These are phyloP conservation scores for Polyommatus iphigenia DNA, from an alignment of 2,888 invertebrate genomes.

Conservation along the genomic window DNA sequence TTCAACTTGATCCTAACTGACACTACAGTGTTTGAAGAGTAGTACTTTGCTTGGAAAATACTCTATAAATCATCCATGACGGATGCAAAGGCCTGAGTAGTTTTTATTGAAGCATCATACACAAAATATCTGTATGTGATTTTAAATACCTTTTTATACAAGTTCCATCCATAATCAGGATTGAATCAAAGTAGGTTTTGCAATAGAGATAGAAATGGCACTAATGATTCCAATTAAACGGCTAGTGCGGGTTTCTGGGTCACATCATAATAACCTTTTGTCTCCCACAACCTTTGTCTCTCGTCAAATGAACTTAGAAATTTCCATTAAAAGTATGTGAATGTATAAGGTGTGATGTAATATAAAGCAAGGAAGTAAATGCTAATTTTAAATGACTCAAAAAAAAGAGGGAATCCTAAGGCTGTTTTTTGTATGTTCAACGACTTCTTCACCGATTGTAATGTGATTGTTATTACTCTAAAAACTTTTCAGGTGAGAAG, in stretches of 20 bases:
- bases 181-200: background rate
- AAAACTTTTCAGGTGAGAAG: too few relatives aligned
- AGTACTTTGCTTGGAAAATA: too few relatives aligned
- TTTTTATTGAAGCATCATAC: too few relatives aligned
- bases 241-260: conserved; percentile 25
- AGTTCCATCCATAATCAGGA: background rate
- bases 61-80: too few relatives aligned
- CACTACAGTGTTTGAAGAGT: too few relatives aligned
- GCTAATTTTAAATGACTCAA: background rate
- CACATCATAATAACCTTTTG: conserved; percentile 26
- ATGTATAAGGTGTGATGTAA: background rate
- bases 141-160: too few relatives aligned
- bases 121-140: too few relatives aligned
- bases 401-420: background rate
- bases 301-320: conserved; percentile 10
- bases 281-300: conserved; percentile 15
- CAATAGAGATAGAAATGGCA: conserved; percentile 4
- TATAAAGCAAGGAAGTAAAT: background rate
- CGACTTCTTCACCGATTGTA: too few relatives aligned
- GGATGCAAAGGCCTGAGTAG: too few relatives aligned
- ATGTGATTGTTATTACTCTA: too few relatives aligned
- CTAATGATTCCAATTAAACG: conserved; percentile 26
- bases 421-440: too few relatives aligned
- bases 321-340: background rate
- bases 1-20: too few relatives aligned